Evolutionary conservation across 2,888 invertebrate species (phyloP), one percentile per base, ranked within the genome.

Genomic region (Cephus nigrinus): DNA sequence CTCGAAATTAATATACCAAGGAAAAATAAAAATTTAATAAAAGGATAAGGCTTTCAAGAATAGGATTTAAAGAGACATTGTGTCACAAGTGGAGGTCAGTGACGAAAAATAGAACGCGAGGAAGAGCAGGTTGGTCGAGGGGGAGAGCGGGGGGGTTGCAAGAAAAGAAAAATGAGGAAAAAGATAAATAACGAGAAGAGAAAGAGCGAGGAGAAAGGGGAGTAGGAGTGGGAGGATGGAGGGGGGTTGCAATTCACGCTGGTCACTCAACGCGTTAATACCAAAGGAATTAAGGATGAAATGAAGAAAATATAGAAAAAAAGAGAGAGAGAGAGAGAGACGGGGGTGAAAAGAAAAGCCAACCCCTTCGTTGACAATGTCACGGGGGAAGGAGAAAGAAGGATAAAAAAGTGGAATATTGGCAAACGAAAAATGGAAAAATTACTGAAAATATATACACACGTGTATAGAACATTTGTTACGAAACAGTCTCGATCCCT

Each of bases 221-320:
- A 77, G 76, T 12, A 40, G 40, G 2, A 40, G 40, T 5, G 4
- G 40, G 40, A 5, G 40, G 15, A 4, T 12, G 15, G 11, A 5
- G 40, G 40, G 5, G 15, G 40, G 15, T 1, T 15, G 4, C 15
- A 40, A 15, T 40, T 40, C 40, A 40, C 40, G 2, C 15, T 15
- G 40, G 5, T 40, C 40, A 40, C 40, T 40, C 40, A 1, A 40
- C 15, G 40, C 40, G 40, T 40, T 40, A 40, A 40, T 40, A 40
- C 40, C 40, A 5, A 5, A 15, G 40, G 4, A 40, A 15, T 15
- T 73, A 68, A 77, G 33, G 77, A 74, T 68, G 76, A 75, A 71
- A 79, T 68, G 75, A 74, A 34, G 79, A 77, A 79, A 78, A 80
- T 76, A 33, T 76, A 55, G 73, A 72, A 68, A 35, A 76, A 55